Evolutionary conservation across 1,140 invertebrate species (phyloP).

Genomic region (Zaprionus taronus): DNA sequence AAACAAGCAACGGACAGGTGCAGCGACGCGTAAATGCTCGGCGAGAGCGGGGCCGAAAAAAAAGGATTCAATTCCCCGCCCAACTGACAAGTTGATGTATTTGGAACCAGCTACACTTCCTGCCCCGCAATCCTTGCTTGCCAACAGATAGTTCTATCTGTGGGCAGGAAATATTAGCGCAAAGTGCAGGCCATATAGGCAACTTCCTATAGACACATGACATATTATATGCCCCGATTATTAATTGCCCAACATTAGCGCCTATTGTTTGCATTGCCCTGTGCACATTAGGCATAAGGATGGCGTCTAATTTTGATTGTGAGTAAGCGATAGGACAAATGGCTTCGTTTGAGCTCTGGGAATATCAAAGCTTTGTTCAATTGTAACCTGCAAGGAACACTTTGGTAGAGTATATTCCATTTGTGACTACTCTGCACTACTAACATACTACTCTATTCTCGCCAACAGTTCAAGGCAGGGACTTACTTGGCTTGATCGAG

Average conservation of each 20-base stretch:
- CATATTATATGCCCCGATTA: constrained; percentile 51
- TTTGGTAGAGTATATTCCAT: not conserved
- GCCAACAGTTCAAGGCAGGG: no score
- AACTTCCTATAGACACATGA: constrained; percentile 10
- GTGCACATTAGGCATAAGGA: constrained; percentile 41
- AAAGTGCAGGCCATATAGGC: constrained; percentile 50
- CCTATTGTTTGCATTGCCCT: constrained; percentile 57
- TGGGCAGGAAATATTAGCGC: constrained; percentile 68
- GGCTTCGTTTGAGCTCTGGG: not conserved
- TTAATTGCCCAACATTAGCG: constrained; percentile 78
- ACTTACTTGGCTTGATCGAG: no score
- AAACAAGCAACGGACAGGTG: constrained; percentile 47
- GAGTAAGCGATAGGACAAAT: constrained; percentile 44
- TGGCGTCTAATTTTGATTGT: constrained; percentile 62
- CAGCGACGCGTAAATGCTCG: constrained; percentile 55
- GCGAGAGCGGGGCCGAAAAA: constrained; percentile 46
- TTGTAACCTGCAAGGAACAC: not conserved
- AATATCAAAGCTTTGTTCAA: not conserved
- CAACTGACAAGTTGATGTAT: constrained; percentile 67
- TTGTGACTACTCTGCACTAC: no score
- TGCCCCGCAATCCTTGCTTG: constrained; percentile 66
- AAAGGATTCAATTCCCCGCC: constrained; percentile 69
- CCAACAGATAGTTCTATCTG: constrained; percentile 57
- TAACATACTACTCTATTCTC: no score
- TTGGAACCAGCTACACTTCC: constrained; percentile 14